Percentiles rank a stretch among this genome's conserved stretches.
Evolutionary conservation across 1,140 invertebrate genomes (phyloP).

Genomic region (Orius insidiosus): DNA sequence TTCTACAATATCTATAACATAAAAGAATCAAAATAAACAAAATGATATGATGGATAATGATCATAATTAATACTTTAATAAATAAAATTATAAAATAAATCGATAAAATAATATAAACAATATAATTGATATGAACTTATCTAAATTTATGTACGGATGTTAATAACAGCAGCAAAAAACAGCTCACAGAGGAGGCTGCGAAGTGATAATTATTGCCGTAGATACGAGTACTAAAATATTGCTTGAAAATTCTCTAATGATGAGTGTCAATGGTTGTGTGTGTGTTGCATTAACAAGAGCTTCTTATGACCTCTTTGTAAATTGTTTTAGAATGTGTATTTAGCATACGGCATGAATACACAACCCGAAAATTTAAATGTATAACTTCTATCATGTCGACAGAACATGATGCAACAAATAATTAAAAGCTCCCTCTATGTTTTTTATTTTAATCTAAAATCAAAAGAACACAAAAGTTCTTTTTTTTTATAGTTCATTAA

Average conservation of each 20-base stretch:
- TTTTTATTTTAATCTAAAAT: not conserved
- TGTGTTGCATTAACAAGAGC: conserved; percentile 5
- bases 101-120: not conserved
- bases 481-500: too few relatives aligned
- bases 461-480: too few relatives aligned
- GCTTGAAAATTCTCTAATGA: not conserved
- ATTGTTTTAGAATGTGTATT: not conserved
- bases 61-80: not conserved
- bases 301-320: not conserved
- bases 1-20: too few relatives aligned
- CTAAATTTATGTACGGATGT: too few relatives aligned
- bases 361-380: too few relatives aligned
- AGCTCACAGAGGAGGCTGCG: not conserved
- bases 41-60: not conserved
- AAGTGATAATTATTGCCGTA: not conserved
- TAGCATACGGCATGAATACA: not conserved
- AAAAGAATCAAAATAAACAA: too few relatives aligned
- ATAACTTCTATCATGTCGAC: not conserved
- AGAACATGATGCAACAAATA: not conserved
- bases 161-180: too few relatives aligned
- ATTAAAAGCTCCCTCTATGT: not conserved
- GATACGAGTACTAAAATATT: not conserved
- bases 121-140: too few relatives aligned
- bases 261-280: conserved; percentile 5
- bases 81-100: conserved; percentile 4